Evolutionary conservation across 2,888 invertebrate genomes (phyloP), one percentile per base, ranked within the genome.

Genomic region (Polydrusus cervinus): DNA sequence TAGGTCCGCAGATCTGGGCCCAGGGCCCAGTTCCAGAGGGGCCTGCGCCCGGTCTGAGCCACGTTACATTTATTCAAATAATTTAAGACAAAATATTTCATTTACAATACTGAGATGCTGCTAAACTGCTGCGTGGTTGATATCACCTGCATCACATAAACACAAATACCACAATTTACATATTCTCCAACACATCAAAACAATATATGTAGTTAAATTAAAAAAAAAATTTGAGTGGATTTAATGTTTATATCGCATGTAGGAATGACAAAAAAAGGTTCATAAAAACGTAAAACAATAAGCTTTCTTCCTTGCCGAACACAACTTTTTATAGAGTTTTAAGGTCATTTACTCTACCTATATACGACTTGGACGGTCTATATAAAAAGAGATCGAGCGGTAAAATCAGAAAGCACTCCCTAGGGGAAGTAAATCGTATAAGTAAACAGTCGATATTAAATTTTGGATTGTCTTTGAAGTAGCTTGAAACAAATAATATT

Each of bases 381-480:
- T 43, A 43, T 43, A 43, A 16, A 55, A 55, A 55, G 55, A 68
- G 53, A 55, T 18, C 13, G 30, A 34, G 38, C 55, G 9, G 55
- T 66, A 68, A 68, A 68, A 68, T 68, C 67, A 40, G 40, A 38
- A 68, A 55, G 25, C 67, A n/a, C 34, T 40, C 55, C 67, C 34
- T 53, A 53, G 67, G 67, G 67, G 34, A 55, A 40, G 43, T 68
- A 68, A 53, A 68, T 18, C 55, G 6, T 55, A 43, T 7, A 68
- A 16, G 55, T 55, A 68, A 55, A n/a, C 67, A 68, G 53, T 16
- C 67, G 18, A 9, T 55, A 68, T 16, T 53, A 68, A 34, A 68
- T 43, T n/a, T 43, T n/a, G 43, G n/a, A 43, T n/a, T 40, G 10
- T 40, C 10, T 40, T 40, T 9, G 40, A 11, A 40, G 13, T n/a